Evolutionary conservation across 2,797 vertebrate species (phyloP), one percentile per base, ranked within the genome.

Genomic region (Pangasius djambal): DNA sequence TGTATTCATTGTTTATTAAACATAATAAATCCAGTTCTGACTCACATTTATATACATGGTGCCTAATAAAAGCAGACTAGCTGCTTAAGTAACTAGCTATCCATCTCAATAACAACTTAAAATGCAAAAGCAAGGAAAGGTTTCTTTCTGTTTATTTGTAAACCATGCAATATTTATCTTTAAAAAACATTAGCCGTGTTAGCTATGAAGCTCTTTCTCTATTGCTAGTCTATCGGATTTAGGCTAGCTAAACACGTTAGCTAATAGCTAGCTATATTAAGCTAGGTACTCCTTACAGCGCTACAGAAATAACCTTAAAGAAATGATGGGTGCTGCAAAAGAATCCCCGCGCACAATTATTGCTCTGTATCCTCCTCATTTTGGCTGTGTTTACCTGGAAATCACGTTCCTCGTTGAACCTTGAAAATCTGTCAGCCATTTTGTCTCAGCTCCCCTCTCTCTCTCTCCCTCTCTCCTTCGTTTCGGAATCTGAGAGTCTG

Each of bases 361-460:
- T 57, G 2, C 25, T 44, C 40, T 15, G 10, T n/a, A 37, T 34
- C 10, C 0, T 40, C 3, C 8, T 48, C 0, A 1, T 16, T 69
- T 70, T 6, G 5, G 1, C 15, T 34, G 20, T 48, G 6, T 89
- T 91, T 98, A 99, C 98, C 98, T 99, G 97, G 96, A 99, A 99
- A 97, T 99, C 98, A 95, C 98, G 96, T 88, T 99, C 98, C 95
- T 99, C 98, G 97, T 99, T 99, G 96, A 99, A 99, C 93, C 98
- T 97, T 95, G 98, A 98, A 95, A 99, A 99, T 94, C 97, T 97
- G 96, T 99, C 98, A 96, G 98, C 98, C 98, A 99, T 99, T 97
- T 99, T 98, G 97, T 97, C 94, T 94, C 92, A 88, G 67, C 94
- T 94, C 94, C 93, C 86, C 92, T 79, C 77, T 74, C 70, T n/a